A percentile compares a stretch with the other conserved stretches of the same genome.
Evolutionary conservation across 2,113 vertebrate species (phyloP).

Genomic region (Leiothrix lutea): DNA sequence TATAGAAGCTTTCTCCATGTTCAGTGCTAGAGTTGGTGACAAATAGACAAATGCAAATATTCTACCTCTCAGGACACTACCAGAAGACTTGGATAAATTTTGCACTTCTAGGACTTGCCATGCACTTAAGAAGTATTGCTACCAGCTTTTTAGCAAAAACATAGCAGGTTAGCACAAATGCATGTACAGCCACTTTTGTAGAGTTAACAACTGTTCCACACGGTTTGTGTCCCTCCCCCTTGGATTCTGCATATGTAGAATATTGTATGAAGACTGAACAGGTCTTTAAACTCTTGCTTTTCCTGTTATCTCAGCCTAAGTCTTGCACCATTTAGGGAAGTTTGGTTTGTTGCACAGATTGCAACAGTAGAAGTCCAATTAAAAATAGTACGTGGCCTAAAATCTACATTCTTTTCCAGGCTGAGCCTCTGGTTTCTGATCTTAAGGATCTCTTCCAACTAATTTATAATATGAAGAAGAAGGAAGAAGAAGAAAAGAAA

Average conservation of each 20-base stretch:
- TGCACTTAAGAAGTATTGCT: neutral
- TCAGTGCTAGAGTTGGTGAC: neutral
- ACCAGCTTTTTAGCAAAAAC: neutral
- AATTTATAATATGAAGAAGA: constrained; percentile 92
- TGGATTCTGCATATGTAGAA: neutral
- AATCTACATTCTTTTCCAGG: constrained; percentile 70
- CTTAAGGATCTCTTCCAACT: constrained; percentile 96
- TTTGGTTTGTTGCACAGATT: neutral
- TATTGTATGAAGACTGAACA: neutral
- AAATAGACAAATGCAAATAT: neutral
- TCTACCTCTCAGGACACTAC: neutral
- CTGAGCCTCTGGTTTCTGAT: constrained; percentile 91
- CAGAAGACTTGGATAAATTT: neutral
- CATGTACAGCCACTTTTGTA: neutral
- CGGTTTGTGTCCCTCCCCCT: neutral
- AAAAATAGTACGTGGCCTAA: neutral
- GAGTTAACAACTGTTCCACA: neutral
- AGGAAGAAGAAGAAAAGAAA: constrained; percentile 80
- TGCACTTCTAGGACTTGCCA: neutral
- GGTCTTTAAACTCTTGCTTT: neutral
- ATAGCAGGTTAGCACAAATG: neutral
- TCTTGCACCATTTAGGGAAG: neutral
- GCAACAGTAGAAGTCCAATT: neutral
- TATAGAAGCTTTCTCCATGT: neutral
- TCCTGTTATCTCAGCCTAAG: neutral